Conservation (phyloP, 2,113 vertebrate genomes). For the Paramisgurnus dabryanus region DNA sequence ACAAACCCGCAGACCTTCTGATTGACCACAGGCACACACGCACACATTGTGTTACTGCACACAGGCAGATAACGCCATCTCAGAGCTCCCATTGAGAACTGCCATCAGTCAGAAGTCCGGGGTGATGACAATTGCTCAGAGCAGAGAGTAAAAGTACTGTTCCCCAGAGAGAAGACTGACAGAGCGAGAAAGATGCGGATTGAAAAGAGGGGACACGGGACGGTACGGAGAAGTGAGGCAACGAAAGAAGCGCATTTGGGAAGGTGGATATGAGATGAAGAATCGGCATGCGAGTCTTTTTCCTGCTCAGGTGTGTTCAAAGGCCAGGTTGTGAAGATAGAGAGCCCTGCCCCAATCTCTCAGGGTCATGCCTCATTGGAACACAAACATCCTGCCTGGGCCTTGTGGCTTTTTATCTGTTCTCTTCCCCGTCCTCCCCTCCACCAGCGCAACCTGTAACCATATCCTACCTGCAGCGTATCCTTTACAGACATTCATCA, state of each 20-base stretch:
- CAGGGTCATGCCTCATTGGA: conserved; percentile 79
- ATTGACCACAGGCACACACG: conserved; percentile 34
- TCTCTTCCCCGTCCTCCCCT: conserved; percentile 65
- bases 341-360: conserved; percentile 72
- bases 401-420: conserved; percentile 64
- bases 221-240: conserved; percentile 16
- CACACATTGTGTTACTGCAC: conserved; percentile 21
- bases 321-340: conserved; percentile 65
- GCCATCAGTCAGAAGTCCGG: conserved; percentile 41
- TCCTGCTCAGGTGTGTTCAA: conserved; percentile 58
- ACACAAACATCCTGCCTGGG: conserved; percentile 80
- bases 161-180: conserved; percentile 42
- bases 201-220: conserved; percentile 32
- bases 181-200: conserved; percentile 54
- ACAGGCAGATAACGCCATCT: conserved; percentile 39
- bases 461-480: conserved; percentile 81
- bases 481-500: conserved; percentile 85
- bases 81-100: conserved; percentile 47
- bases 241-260: conserved; percentile 17
- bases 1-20: conserved; percentile 54
- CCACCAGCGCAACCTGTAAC: conserved; percentile 77
- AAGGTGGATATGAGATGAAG: conserved; percentile 10
- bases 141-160: conserved; percentile 51
- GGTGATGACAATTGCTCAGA: conserved; percentile 41
- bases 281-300: conserved; percentile 21